Conservation (phyloP, 2,888 invertebrate species). For the Trissonchulus latispiculum region DNA sequence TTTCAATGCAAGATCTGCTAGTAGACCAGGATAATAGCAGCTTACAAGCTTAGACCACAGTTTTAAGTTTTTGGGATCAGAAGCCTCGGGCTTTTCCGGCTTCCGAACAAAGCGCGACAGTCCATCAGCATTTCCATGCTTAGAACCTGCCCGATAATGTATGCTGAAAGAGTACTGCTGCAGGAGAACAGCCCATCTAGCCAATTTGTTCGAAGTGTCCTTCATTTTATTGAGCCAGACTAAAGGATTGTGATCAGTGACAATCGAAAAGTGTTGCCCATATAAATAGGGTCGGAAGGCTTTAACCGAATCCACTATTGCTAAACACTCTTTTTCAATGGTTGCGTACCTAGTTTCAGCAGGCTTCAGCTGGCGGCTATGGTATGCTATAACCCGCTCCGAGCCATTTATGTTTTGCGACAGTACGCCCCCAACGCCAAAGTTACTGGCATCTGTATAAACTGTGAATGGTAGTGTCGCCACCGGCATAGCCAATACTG, state of each 20-base stretch:
- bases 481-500: neutral
- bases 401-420: neutral
- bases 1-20: neutral
- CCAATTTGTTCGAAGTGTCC: neutral
- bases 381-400: neutral
- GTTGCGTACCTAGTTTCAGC: neutral
- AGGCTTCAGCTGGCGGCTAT: neutral
- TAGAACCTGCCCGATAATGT: neutral
- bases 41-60: neutral
- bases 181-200: neutral
- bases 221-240: neutral
- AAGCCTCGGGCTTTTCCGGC: neutral
- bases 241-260: constrained; percentile 7
- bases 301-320: neutral
- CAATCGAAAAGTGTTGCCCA: neutral
- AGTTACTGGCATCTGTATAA: neutral
- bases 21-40: neutral
- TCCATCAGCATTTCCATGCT: neutral
- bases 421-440: neutral
- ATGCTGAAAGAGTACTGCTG: neutral
- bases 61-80: neutral
- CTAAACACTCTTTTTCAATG: neutral
- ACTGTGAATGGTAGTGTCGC: neutral
- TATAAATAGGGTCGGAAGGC: neutral
- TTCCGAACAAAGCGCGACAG: neutral